Conservation (phyloP, 2,113 vertebrate species). For the Sebastes fasciatus region DNA sequence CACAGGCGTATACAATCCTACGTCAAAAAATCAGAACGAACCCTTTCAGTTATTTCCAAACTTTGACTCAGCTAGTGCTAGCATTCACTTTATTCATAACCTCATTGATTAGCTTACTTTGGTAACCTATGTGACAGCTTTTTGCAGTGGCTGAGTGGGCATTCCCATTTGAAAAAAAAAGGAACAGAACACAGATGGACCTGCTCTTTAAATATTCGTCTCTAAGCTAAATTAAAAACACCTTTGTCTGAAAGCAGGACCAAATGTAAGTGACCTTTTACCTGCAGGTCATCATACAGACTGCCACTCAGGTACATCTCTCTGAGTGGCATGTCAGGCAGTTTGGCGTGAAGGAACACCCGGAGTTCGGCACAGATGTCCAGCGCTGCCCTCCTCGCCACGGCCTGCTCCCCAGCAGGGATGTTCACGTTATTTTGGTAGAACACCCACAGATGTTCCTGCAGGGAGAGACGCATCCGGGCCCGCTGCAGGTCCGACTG, state of each 20-base stretch:
- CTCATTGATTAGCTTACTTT: too few species aligned
- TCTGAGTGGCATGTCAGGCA: slow-evolving; percentile 97
- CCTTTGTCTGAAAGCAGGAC: not conserved
- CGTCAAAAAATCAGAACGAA: too few species aligned
- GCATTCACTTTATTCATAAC: too few species aligned
- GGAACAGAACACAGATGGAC: too few species aligned
- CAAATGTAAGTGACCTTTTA: slow-evolving; percentile 44
- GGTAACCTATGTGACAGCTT: too few species aligned
- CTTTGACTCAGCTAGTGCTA: too few species aligned
- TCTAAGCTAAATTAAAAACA: not conserved
- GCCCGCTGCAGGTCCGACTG: slow-evolving; percentile 91
- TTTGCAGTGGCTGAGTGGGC: too few species aligned
- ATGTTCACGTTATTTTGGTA: slow-evolving; percentile 90
- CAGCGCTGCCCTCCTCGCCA: slow-evolving; percentile 92
- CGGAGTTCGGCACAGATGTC: slow-evolving; percentile 96
- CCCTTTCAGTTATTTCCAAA: too few species aligned
- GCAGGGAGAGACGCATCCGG: slow-evolving; percentile 93
- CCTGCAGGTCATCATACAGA: slow-evolving; percentile 97
- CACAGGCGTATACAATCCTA: too few species aligned
- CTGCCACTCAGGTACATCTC: slow-evolving; percentile 99
- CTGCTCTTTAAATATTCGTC: not conserved
- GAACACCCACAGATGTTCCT: slow-evolving; percentile 93
- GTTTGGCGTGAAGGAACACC: slow-evolving; percentile 92
- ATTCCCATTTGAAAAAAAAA: too few species aligned
- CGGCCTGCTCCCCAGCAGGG: slow-evolving; percentile 89